phyloP scores from a whole-genome alignment of 2,888 invertebrate species.

The Lasioglossum pauxillum region DNA sequence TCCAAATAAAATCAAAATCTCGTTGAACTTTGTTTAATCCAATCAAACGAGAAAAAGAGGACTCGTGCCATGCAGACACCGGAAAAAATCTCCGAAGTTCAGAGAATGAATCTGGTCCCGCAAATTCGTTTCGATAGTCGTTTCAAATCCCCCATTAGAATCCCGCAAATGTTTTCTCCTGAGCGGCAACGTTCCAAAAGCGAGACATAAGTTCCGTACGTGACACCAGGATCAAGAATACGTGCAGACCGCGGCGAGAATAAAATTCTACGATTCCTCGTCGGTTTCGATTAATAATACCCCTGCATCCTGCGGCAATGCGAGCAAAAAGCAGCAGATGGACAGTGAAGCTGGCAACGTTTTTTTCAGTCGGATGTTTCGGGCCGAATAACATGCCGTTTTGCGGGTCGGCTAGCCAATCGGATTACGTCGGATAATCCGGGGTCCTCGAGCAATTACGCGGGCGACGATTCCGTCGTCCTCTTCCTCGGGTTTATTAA shows the following conservation, averaged over 20 bases:
- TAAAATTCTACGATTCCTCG: constrained; percentile 15
- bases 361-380: constrained; percentile 2
- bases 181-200: constrained; percentile 32
- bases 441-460: constrained; percentile 45
- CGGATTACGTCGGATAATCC: constrained; percentile 42
- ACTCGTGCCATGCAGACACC: background rate
- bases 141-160: constrained; percentile 9
- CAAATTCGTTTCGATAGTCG: constrained; percentile 8
- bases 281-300: background rate
- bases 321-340: background rate
- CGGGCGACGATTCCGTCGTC: constrained; percentile 30
- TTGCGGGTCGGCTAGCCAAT: constrained; percentile 20
- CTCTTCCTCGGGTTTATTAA: constrained; percentile 45
- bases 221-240: constrained; percentile 4
- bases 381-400: constrained; percentile 17
- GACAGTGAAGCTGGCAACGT: background rate
- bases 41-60: background rate
- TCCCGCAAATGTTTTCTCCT: background rate
- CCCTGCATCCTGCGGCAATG: no score
- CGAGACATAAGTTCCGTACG: constrained; percentile 7
- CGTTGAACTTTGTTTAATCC: background rate
- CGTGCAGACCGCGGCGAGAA: background rate
- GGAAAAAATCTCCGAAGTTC: background rate
- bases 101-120: background rate
- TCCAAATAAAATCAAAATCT: background rate